A percentile compares a stretch with the other conserved stretches of the same genome.
phyloP scores from a whole-genome alignment of 2,888 invertebrate species.

The Epicampocera succincta region DNA sequence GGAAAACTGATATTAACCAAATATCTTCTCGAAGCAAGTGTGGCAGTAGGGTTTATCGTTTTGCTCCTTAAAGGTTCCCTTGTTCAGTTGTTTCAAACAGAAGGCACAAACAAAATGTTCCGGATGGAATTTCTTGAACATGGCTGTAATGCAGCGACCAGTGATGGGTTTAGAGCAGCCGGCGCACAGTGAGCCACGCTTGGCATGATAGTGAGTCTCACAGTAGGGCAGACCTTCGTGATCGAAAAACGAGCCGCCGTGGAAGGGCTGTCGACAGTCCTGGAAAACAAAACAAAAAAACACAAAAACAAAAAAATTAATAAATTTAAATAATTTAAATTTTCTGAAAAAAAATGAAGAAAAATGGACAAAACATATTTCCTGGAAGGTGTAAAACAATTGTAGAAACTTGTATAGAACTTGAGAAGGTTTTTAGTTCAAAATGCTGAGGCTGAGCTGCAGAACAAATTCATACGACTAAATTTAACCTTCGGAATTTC shows the following conservation, averaged over 20 bases:
- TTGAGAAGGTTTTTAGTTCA: no score
- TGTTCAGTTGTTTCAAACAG: slow-evolving; percentile 98
- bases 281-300: slow-evolving; percentile 81
- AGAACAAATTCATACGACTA: no score
- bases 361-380: no score
- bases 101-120: slow-evolving; percentile 99
- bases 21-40: slow-evolving; percentile 97
- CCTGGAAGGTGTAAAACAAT: no score
- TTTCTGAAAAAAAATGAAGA: no score
- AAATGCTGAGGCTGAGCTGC: no score
- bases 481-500: no score
- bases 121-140: slow-evolving; percentile 99
- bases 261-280: slow-evolving; percentile 98
- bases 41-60: slow-evolving; percentile 99
- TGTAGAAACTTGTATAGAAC: no score
- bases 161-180: slow-evolving; percentile 99
- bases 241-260: slow-evolving; percentile 98
- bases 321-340: not conserved
- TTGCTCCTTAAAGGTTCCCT: slow-evolving; percentile 99
- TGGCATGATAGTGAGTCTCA: slow-evolving; percentile 99
- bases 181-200: slow-evolving; percentile 97
- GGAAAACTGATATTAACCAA: slow-evolving; percentile 85
- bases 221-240: slow-evolving; percentile 99
- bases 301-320: not conserved
- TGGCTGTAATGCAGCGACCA: slow-evolving; percentile 98